phyloP scores from a whole-genome alignment of 1,140 invertebrate genomes.

The Triops cancriformis region DNA sequence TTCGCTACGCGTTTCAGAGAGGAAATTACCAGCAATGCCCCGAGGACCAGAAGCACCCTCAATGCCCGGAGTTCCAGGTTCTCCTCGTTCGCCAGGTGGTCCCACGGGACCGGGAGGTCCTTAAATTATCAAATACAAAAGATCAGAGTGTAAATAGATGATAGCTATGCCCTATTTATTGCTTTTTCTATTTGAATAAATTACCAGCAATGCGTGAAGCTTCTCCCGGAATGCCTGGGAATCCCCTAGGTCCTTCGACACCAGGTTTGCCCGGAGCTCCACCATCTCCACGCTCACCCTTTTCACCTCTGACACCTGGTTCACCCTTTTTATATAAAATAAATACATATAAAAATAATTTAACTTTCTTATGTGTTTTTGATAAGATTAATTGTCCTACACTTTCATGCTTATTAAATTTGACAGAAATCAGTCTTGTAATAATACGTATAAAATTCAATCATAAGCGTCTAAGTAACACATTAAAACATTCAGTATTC shows the following conservation, averaged over 20 bases:
- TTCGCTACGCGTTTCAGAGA: conserved; percentile 24
- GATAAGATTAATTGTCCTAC: too few relatives aligned
- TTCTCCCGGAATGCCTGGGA: conserved; percentile 11
- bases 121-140: neutral
- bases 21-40: conserved; percentile 8
- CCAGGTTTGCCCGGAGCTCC: conserved; percentile 35
- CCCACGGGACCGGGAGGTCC: conserved; percentile 35
- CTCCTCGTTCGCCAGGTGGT: conserved; percentile 33
- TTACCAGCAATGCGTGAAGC: conserved; percentile 18
- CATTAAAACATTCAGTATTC: too few relatives aligned
- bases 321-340: too few relatives aligned
- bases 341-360: too few relatives aligned
- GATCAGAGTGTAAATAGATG: too few relatives aligned
- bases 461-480: too few relatives aligned
- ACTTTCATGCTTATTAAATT: too few relatives aligned
- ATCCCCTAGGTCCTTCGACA: conserved; percentile 9
- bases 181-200: neutral
- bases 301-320: conserved; percentile 31
- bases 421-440: too few relatives aligned
- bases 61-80: conserved; percentile 36
- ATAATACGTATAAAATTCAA: too few relatives aligned
- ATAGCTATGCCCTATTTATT: neutral
- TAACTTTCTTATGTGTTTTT: too few relatives aligned
- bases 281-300: conserved; percentile 34
- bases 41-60: conserved; percentile 34